Evolutionary conservation across 2,797 vertebrate species (phyloP).

Genomic region (Liparis tanakae): DNA sequence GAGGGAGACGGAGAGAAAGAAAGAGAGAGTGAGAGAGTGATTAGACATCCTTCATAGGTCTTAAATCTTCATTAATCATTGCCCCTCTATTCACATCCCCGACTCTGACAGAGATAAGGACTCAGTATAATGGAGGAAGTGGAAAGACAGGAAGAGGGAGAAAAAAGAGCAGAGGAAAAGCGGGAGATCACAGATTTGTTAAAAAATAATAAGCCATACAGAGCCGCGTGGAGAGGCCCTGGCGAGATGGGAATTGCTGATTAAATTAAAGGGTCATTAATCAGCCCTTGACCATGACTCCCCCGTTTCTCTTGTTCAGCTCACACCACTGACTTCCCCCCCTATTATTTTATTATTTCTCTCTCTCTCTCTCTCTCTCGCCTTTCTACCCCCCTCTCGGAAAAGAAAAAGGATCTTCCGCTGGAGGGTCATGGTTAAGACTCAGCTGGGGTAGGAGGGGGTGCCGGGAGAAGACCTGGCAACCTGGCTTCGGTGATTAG

Average conservation of each 20-base stretch:
- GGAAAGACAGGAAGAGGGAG: conserved; percentile 53
- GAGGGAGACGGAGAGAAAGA: neutral
- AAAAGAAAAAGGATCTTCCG: conserved; percentile 52
- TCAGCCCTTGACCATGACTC: conserved; percentile 86
- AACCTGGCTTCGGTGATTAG: conserved; percentile 51
- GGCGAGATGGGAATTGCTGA: conserved; percentile 88
- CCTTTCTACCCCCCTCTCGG: conserved; percentile 29
- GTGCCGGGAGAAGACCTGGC: conserved; percentile 37
- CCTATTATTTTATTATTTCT: neutral
- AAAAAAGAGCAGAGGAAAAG: conserved; percentile 49
- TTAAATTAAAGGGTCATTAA: conserved; percentile 96
- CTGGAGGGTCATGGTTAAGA: conserved; percentile 66
- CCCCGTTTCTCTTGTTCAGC: conserved; percentile 84
- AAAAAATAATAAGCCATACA: conserved; percentile 91
- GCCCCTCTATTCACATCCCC: conserved; percentile 60
- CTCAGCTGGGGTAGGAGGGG: conserved; percentile 45
- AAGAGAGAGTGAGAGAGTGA: conserved; percentile 32
- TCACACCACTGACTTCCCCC: conserved; percentile 68
- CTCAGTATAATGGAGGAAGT: conserved; percentile 50
- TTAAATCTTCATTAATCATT: conserved; percentile 82
- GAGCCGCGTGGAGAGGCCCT: conserved; percentile 84
- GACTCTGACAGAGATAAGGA: conserved; percentile 73
- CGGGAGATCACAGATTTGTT: conserved; percentile 89
- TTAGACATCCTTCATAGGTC: conserved; percentile 68
- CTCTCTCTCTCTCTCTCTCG: neutral